Percentiles rank a stretch among this genome's conserved stretches.
Evolutionary conservation across 2,113 vertebrate genomes (phyloP).

Genomic region (Pituophis catenifer): DNA sequence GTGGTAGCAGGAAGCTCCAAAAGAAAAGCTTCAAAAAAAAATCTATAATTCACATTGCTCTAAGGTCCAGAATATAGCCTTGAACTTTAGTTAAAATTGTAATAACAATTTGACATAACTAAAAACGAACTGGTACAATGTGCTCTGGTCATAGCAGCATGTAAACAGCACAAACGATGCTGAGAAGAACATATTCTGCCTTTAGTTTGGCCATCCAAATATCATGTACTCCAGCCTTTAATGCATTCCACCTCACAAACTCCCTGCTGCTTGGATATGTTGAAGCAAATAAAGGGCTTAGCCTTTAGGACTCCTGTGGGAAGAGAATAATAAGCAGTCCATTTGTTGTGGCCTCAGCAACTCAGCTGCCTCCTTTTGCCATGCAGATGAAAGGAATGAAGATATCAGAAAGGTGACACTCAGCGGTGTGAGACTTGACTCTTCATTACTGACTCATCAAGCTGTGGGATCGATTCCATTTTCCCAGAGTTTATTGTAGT

Average conservation of each 20-base stretch:
- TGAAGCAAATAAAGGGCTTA: constrained; percentile 48
- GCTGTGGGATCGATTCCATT: constrained; percentile 57
- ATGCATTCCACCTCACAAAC: constrained; percentile 25
- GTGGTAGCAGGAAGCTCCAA: neutral
- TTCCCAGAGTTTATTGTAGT: constrained; percentile 48
- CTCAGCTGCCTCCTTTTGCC: constrained; percentile 41
- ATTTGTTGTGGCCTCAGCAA: constrained; percentile 40
- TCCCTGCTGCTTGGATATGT: neutral
- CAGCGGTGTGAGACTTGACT: constrained; percentile 45
- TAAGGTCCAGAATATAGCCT: neutral
- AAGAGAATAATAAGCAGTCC: constrained; percentile 49
- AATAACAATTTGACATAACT: neutral
- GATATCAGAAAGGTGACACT: constrained; percentile 48
- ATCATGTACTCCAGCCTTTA: constrained; percentile 2
- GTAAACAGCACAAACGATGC: neutral
- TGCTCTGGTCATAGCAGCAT: neutral
- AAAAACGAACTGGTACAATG: neutral
- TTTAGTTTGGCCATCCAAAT: neutral
- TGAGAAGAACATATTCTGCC: neutral
- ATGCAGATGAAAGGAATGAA: constrained; percentile 59
- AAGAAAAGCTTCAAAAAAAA: neutral
- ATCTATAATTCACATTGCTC: neutral
- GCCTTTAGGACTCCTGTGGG: constrained; percentile 31
- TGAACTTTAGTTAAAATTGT: neutral
- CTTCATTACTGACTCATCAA: constrained; percentile 55